phyloP scores from a whole-genome alignment of 1,140 invertebrate genomes.

The Drosophila micromelanica region DNA sequence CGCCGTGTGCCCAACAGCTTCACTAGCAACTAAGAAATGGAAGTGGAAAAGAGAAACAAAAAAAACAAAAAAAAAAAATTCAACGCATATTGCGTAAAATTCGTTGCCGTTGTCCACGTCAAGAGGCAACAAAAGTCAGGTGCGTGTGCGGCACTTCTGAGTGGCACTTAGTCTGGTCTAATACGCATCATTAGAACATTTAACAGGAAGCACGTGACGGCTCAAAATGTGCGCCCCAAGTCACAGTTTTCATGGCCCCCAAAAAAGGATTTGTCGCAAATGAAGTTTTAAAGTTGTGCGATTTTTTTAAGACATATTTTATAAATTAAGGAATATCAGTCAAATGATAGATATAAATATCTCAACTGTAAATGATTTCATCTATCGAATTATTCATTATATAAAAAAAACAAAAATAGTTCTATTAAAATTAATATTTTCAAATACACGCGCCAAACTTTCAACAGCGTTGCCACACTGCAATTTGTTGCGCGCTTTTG shows the following conservation, averaged over 20 bases:
- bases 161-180: conserved; percentile 79
- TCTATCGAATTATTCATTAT: no score
- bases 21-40: conserved; percentile 21
- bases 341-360: no score
- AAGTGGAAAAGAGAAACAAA: no score
- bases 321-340: no score
- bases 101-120: conserved; percentile 51
- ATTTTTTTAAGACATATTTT: not conserved
- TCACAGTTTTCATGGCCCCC: conserved; percentile 29
- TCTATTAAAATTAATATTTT: no score
- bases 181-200: conserved; percentile 82
- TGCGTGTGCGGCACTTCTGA: conserved; percentile 75
- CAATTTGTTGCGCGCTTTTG: not conserved
- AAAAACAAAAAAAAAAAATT: conserved; percentile 52
- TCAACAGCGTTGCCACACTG: conserved; percentile 11
- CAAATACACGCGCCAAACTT: not conserved
- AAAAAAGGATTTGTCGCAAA: conserved; percentile 63
- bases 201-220: conserved; percentile 80
- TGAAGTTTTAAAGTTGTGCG: conserved; percentile 45
- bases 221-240: conserved; percentile 15
- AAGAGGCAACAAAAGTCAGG: conserved; percentile 60
- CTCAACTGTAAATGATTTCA: no score
- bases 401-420: not conserved
- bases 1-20: conserved; percentile 11
- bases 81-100: conserved; percentile 78